Evolutionary conservation across 1,140 invertebrate species (phyloP), one percentile per base, ranked within the genome.

Genomic region (Nephila pilipes): DNA sequence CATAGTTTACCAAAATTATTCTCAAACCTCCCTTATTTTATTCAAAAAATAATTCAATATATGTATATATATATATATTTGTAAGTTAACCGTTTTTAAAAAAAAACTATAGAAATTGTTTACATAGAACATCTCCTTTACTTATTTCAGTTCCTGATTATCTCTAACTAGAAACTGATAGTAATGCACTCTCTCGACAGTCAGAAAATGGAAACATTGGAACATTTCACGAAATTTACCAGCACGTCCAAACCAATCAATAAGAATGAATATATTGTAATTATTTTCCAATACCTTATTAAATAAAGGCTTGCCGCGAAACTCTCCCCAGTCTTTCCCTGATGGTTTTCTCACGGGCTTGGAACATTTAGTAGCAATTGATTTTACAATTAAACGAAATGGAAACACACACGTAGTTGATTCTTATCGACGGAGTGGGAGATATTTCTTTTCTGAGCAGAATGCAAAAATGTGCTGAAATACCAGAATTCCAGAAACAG

Each of bases 231-330:
- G 38, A 83, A 83, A 55, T 83, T 22, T 12, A 57, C n/a, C 57
- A 60, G 16, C 83, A 87, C 54, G 60, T 63, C 58, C 65, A 83
- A 83, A 83, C 80, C 85, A 90, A 90, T 90, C 88, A 90, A 57
- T 80, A n/a, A n/a, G 55, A 90, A 80, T 79, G 88, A 90, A 90
- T 90, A 80, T 90, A 90, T 69, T 90, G 75, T 90, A 90, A 90
- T 90, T 90, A 90, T 80, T 90, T 90, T 90, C 88, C 88, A 36
- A 90, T 90, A 90, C 88, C 88, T 90, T 90, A 90, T 90, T 90
- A 75, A 90, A 90, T 90, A 90, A 90, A 90, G 88, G 88, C 54
- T 80, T n/a, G 65, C 75, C 88, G 14, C 75, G 88, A 46, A 69
- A 87, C 8, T 87, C 38, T 75, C 65, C 63, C 79, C 85, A 65